Base-by-base conservation (phyloP, 2,888 invertebrate species). In the Sminthurides aquaticus region DNA sequence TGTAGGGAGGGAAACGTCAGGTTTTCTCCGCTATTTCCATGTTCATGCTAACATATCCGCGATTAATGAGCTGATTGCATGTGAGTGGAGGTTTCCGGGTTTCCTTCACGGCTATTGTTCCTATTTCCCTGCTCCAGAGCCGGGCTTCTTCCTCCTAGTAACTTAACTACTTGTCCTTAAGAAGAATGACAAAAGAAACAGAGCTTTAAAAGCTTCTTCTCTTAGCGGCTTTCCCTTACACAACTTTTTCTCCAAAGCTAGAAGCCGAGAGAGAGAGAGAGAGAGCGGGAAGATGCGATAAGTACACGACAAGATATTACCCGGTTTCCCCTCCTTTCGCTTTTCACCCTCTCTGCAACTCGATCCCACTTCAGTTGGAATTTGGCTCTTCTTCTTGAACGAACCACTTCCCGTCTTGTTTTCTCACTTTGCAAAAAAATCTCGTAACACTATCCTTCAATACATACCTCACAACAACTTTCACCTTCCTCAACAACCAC, bases 321-420 rank as follows among this genome's bases (percentile, higher is more conserved):
- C n/a, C n/a, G n/a, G n/a, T n/a, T n/a, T n/a, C 52, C 15, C 20
- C 52, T 52, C 11, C 5, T 52, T 20, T 52, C 20, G 20, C 11
- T 52, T 52, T 52, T 52, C 52, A 52, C 52, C 52, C 52, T 20
- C 52, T 52, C 22, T 8, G 52, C 5, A 52, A 20, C 22, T 5
- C 20, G 15, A 20, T 8, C 20, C 20, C 20, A 15, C 11, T 52
- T 22, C 52, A 52, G 52, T 52, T 52, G 52, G 52, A 52, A 52
- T 52, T 22, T 22, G 22, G 22, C 52, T 52, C 52, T 52, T 52
- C n/a, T n/a, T n/a, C n/a, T n/a, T n/a, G n/a, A n/a, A n/a, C n/a
- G 52, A 15, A 5, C 20, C 20, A 52, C 20, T 20, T 52, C 5
- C 5, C 20, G 52, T 52, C 20, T 8, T 52, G 5, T 22, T 52